Evolutionary conservation across 1,140 invertebrate genomes (phyloP).

Genomic region (Zaprionus nigranus): DNA sequence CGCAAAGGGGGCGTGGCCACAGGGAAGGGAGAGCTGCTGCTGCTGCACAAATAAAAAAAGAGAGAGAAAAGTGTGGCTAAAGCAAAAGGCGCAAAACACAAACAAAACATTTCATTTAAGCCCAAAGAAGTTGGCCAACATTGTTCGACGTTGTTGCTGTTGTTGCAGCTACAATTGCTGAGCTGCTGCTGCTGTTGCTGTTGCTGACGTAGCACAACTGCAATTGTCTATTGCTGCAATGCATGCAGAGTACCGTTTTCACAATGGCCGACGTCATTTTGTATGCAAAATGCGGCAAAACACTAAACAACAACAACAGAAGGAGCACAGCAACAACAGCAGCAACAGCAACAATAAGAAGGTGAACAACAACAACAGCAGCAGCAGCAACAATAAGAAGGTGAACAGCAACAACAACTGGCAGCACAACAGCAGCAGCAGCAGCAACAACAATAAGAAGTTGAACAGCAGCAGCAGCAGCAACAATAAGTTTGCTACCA

Average conservation of each 20-base stretch:
- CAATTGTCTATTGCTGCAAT: slow-evolving; percentile 51
- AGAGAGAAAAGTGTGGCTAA: background rate
- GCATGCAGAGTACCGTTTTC: slow-evolving; percentile 30
- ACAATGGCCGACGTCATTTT: slow-evolving; percentile 53
- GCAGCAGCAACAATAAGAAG: slow-evolving; percentile 33
- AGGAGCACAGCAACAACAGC: slow-evolving; percentile 3
- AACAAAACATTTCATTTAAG: slow-evolving; percentile 64
- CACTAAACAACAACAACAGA: slow-evolving; percentile 36
- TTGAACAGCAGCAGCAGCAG: slow-evolving; percentile 10
- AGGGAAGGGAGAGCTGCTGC: background rate
- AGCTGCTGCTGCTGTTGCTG: slow-evolving; percentile 3
- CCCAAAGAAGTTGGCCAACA: slow-evolving; percentile 50
- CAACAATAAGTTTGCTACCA: slow-evolving; percentile 20
- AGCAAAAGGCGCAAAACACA: slow-evolving; percentile 42
- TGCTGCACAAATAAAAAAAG: slow-evolving; percentile 54
- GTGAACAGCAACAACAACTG: slow-evolving; percentile 36
- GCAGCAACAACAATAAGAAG: slow-evolving; percentile 14
- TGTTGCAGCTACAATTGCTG: slow-evolving; percentile 11
- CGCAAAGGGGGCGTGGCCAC: slow-evolving; percentile 11
- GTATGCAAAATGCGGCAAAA: slow-evolving; percentile 73
- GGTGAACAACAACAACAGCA: background rate
- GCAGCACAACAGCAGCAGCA: too few species aligned
- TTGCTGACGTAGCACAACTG: slow-evolving; percentile 25
- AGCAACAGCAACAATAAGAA: slow-evolving; percentile 39
- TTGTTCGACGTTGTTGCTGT: slow-evolving; percentile 34